phyloP scores from a whole-genome alignment of 2,113 vertebrate species.

The Numenius arquata region DNA sequence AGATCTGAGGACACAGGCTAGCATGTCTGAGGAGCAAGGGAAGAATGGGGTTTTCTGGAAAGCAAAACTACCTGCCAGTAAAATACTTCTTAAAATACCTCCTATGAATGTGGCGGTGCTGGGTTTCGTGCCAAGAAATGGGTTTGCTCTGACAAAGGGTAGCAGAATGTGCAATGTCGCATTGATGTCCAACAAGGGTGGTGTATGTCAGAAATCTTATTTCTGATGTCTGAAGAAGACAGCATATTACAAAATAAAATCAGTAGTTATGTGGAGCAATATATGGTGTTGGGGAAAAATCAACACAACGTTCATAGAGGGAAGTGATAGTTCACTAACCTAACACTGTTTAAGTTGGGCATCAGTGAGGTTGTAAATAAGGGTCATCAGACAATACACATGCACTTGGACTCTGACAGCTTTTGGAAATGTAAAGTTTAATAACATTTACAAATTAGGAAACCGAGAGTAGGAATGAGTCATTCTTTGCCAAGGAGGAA shows the following conservation, averaged over 20 bases:
- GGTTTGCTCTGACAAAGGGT: neutral
- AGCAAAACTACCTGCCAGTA: neutral
- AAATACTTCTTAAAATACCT: neutral
- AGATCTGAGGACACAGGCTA: neutral
- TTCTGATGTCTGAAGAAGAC: neutral
- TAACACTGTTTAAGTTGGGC: neutral
- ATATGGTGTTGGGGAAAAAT: neutral
- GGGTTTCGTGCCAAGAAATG: neutral
- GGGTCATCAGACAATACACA: accelerated
- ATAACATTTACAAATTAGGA: neutral
- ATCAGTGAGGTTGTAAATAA: neutral
- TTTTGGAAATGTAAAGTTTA: neutral
- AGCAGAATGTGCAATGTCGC: neutral
- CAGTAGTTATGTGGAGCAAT: neutral
- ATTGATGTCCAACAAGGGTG: neutral
- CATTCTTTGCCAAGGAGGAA: neutral
- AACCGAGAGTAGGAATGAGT: neutral
- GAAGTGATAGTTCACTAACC: neutral
- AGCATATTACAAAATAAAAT: neutral
- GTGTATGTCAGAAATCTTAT: neutral
- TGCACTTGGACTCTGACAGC: neutral
- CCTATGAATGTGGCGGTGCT: neutral
- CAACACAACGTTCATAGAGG: neutral
- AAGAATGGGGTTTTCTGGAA: neutral
- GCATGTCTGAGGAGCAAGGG: neutral